Percentiles rank a stretch among this genome's conserved stretches.
These are phyloP conservation scores for Drosophila persimilis DNA, from an alignment of 1,140 invertebrate species.

Conservation along the genomic window DNA sequence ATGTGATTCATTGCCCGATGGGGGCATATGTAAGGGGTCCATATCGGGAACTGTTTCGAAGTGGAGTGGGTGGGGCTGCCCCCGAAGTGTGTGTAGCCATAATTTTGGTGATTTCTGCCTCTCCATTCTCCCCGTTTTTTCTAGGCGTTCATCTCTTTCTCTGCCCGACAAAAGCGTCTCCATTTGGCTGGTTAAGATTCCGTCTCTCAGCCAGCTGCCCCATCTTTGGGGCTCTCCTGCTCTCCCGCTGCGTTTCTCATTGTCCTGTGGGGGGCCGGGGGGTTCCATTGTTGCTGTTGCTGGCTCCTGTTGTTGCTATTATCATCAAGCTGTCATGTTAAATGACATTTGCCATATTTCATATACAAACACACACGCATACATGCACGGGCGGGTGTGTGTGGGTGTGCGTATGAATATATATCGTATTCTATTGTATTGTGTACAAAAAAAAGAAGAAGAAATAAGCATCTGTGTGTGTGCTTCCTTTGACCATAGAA, in stretches of 20 bases:
- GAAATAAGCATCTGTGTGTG: conserved; percentile 16
- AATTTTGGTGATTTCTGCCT: no score
- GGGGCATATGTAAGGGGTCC: no score
- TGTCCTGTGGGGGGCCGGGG: conserved; percentile 39
- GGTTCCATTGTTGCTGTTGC: conserved; percentile 49
- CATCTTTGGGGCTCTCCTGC: conserved; percentile 14
- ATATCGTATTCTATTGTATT: conserved; percentile 51
- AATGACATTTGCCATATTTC: conserved; percentile 82
- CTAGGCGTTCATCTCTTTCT: conserved; percentile 17
- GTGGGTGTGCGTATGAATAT: neutral
- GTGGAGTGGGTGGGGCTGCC: no score
- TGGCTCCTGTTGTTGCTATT: conserved; percentile 45
- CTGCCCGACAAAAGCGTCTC: conserved; percentile 19
- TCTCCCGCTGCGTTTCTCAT: conserved; percentile 39
- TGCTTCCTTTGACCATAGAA: conserved; percentile 74
- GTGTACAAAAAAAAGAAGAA: conserved; percentile 24
- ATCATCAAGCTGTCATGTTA: conserved; percentile 82
- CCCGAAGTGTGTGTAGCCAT: no score
- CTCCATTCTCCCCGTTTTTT: no score
- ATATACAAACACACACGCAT: conserved; percentile 58
- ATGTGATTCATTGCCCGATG: no score
- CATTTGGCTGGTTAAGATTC: conserved; percentile 40
- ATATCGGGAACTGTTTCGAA: no score
- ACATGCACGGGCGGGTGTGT: conserved; percentile 23
- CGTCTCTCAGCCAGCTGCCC: neutral